Evolutionary conservation across 2,797 vertebrate genomes (phyloP).

Genomic region (Enteromius unitaeniatus): DNA sequence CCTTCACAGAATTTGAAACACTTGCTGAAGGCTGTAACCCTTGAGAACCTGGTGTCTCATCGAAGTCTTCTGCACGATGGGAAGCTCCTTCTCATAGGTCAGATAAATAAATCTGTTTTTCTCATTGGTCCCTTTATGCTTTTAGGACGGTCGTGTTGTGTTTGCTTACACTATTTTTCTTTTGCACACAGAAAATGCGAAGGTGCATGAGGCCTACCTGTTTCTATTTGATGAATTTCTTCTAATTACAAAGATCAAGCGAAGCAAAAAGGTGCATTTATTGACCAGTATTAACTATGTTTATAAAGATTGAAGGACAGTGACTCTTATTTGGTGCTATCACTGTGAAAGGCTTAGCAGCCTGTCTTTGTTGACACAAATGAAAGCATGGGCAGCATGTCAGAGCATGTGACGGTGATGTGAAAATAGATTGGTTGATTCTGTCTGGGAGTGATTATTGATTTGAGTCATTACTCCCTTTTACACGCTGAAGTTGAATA

Average conservation of each 20-base stretch:
- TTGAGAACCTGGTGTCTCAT: slow-evolving; percentile 87
- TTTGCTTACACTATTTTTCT: background rate
- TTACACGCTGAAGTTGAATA: background rate
- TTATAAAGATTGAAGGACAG: background rate
- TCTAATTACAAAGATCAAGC: slow-evolving; percentile 90
- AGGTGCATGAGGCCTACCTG: slow-evolving; percentile 85
- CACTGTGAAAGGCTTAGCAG: background rate
- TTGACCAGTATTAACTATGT: slow-evolving; percentile 1
- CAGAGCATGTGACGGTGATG: background rate
- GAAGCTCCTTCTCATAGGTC: slow-evolving; percentile 84
- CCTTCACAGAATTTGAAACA: slow-evolving; percentile 84
- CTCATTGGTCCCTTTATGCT: background rate
- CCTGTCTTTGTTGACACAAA: slow-evolving; percentile 12
- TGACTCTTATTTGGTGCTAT: slow-evolving; percentile 16
- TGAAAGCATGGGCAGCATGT: background rate
- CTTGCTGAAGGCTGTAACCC: slow-evolving; percentile 82
- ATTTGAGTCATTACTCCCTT: background rate
- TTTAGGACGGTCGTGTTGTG: background rate
- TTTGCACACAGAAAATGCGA: slow-evolving; percentile 78
- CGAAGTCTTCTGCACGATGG: slow-evolving; percentile 87
- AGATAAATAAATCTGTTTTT: slow-evolving; percentile 11
- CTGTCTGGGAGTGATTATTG: slow-evolving; percentile 23
- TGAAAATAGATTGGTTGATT: slow-evolving; percentile 42
- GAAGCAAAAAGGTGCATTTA: slow-evolving; percentile 86
- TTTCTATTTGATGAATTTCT: slow-evolving; percentile 94